phyloP scores from a whole-genome alignment of 2,113 vertebrate genomes.

The Eretmochelys imbricata region DNA sequence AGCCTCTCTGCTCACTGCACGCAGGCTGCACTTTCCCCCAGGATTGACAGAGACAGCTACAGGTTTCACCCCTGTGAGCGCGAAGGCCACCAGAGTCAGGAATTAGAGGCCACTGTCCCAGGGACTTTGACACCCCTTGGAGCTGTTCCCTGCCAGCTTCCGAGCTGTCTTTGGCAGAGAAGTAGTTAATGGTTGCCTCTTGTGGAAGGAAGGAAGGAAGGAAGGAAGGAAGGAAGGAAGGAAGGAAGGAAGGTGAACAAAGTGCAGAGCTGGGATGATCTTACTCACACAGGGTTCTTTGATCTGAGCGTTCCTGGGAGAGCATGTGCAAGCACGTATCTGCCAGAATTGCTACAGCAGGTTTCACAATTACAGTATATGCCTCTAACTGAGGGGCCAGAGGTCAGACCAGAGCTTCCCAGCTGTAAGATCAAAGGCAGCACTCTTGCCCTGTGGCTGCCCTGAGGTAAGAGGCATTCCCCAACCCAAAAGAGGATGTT shows the following conservation, averaged over 20 bases:
- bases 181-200: slow-evolving; percentile 60
- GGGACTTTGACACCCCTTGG: neutral
- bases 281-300: slow-evolving; percentile 68
- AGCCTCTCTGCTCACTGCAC: neutral
- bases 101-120: neutral
- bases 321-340: slow-evolving; percentile 70
- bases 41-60: neutral
- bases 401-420: slow-evolving; percentile 47
- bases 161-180: slow-evolving; percentile 28
- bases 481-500: fast-evolving
- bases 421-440: neutral
- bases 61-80: neutral
- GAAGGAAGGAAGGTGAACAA: neutral
- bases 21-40: neutral
- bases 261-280: slow-evolving; percentile 24
- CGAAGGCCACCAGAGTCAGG: neutral
- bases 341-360: slow-evolving; percentile 43
- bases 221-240: neutral
- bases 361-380: neutral
- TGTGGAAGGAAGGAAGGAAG: slow-evolving; percentile 45
- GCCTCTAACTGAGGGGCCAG: slow-evolving; percentile 47
- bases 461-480: neutral
- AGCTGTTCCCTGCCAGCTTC: neutral
- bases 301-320: slow-evolving; percentile 52
- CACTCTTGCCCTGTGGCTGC: fast-evolving